phyloP scores from a whole-genome alignment of 2,113 vertebrate genomes.

The Spermophilus dauricus region DNA sequence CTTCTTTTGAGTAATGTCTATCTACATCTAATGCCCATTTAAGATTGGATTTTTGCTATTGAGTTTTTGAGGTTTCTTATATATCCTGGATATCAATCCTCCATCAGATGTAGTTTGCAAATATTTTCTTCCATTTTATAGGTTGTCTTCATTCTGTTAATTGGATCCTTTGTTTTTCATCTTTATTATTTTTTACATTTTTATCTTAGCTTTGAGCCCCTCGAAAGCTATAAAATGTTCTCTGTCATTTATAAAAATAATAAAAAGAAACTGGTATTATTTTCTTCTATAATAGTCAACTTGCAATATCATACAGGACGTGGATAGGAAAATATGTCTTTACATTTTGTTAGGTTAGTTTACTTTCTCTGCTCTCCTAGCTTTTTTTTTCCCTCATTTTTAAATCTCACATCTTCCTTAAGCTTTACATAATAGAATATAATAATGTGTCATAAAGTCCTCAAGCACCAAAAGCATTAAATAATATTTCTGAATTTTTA shows the following conservation, averaged over 20 bases:
- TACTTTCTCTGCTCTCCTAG: neutral
- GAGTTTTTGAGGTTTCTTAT: neutral
- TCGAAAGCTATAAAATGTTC: neutral
- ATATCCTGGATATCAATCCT: neutral
- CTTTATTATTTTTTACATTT: conserved; percentile 36
- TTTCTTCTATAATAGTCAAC: neutral
- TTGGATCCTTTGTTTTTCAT: neutral
- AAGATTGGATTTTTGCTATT: neutral
- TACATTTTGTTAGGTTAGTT: neutral
- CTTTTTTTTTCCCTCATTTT: neutral
- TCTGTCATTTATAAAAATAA: neutral
- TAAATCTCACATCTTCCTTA: neutral
- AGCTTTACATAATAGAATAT: neutral
- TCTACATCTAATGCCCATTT: neutral
- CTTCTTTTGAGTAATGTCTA: neutral
- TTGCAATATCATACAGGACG: neutral
- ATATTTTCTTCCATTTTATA: neutral
- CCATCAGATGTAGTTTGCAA: neutral
- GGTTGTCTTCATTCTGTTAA: neutral
- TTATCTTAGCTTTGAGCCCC: neutral
- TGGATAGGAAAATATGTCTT: neutral
- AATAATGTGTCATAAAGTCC: neutral
- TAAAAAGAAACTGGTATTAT: neutral
- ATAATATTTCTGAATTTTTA: conserved; percentile 23
- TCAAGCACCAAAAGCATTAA: neutral